Evolutionary conservation across 2,888 invertebrate genomes (phyloP).

Genomic region (Xanthorhoe designata): DNA sequence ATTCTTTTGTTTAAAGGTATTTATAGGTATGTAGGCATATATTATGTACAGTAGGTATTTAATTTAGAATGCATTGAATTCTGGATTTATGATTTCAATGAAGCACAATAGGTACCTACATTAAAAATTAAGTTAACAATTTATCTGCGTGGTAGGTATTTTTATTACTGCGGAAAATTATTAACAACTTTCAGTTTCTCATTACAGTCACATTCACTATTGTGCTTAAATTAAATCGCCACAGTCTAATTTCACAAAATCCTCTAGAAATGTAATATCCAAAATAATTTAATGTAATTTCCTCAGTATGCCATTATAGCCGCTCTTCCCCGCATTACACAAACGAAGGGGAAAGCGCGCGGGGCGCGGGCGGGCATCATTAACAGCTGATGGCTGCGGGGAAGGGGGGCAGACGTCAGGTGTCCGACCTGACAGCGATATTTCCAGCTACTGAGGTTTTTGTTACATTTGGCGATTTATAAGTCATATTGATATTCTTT

Average conservation of each 20-base stretch:
- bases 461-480: constrained; percentile 13
- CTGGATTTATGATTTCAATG: too few species aligned
- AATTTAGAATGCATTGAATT: too few species aligned
- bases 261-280: constrained; percentile 7
- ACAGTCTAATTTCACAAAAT: neutral
- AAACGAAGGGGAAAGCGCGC: constrained; percentile 84
- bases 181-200: neutral
- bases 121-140: too few species aligned
- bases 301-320: constrained; percentile 54
- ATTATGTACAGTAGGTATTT: too few species aligned
- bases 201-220: neutral
- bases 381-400: constrained; percentile 82
- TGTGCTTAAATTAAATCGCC: neutral
- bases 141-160: neutral
- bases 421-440: constrained; percentile 65
- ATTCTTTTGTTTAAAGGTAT: too few species aligned
- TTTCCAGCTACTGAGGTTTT: constrained; percentile 33
- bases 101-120: too few species aligned
- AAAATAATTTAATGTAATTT: constrained; percentile 46
- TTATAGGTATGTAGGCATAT: too few species aligned
- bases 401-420: constrained; percentile 73
- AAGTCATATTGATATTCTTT: neutral
- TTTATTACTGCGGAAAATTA: constrained; percentile 5
- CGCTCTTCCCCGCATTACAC: constrained; percentile 81
- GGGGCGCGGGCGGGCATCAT: constrained; percentile 70